Percentiles rank a stretch among this genome's conserved stretches.
These are phyloP conservation scores for Halcyon smyrnensis DNA, from an alignment of 2,797 vertebrate species.

Conservation along the genomic window DNA sequence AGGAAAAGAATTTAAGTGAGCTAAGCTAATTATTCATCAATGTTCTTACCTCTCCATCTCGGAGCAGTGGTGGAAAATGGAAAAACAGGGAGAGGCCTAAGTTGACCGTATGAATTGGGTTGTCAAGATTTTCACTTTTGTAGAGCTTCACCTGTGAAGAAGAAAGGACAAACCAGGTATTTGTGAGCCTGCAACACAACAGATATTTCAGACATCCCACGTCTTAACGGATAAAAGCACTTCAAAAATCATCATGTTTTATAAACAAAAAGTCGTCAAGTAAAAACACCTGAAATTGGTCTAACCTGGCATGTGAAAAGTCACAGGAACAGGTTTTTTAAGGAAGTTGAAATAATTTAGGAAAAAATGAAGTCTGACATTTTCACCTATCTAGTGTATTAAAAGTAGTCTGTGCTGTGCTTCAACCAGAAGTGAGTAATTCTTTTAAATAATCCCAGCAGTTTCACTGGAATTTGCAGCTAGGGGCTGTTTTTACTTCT, in stretches of 20 bases:
- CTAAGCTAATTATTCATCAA: background rate
- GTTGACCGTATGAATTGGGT: constrained; percentile 93
- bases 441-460: background rate
- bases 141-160: constrained; percentile 91
- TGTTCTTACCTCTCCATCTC: constrained; percentile 91
- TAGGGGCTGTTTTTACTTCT: background rate
- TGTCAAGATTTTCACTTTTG: constrained; percentile 95
- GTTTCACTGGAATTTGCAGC: background rate
- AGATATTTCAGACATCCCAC: background rate
- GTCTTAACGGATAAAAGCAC: background rate
- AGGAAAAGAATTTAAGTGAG: background rate
- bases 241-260: background rate
- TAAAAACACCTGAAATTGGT: background rate
- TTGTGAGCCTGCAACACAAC: fast-evolving
- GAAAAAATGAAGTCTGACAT: background rate
- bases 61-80: constrained; percentile 93
- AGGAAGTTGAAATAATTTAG: background rate
- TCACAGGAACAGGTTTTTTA: background rate
- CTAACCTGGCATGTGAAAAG: background rate
- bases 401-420: background rate
- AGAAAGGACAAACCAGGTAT: background rate
- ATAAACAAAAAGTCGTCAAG: background rate
- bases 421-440: background rate
- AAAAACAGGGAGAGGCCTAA: constrained; percentile 96
- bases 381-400: background rate